Evolutionary conservation across 2,888 invertebrate genomes (phyloP).

Genomic region (Pardosa pseudoannulata): DNA sequence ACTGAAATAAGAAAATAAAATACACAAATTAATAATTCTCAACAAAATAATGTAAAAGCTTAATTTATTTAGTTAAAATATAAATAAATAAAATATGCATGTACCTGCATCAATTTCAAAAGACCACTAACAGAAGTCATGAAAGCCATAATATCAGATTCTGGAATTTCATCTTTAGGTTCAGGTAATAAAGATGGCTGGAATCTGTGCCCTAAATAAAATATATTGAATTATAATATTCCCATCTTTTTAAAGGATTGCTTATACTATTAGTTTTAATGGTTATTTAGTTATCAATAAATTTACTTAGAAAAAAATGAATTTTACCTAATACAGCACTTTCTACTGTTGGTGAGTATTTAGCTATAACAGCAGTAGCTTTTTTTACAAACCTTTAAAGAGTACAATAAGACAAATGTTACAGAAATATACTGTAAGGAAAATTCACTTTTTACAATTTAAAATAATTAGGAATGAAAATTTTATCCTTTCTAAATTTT

Average conservation of each 20-base stretch:
- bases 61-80: too few relatives aligned
- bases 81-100: too few relatives aligned
- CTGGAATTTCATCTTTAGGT: constrained; percentile 82
- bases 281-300: too few relatives aligned
- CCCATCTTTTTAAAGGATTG: too few relatives aligned
- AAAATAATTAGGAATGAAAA: too few relatives aligned
- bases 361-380: constrained; percentile 83
- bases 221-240: not conserved
- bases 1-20: not conserved
- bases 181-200: constrained; percentile 75
- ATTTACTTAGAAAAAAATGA: too few relatives aligned
- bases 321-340: constrained; percentile 84
- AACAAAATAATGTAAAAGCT: too few relatives aligned
- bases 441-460: too few relatives aligned
- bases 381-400: constrained; percentile 76
- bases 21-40: too few relatives aligned
- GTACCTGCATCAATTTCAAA: constrained; percentile 87
- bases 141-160: constrained; percentile 90
- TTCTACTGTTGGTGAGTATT: constrained; percentile 90
- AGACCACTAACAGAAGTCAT: constrained; percentile 88
- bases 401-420: not conserved
- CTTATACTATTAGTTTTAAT: too few relatives aligned
- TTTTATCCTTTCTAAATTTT: too few relatives aligned
- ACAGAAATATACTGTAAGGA: too few relatives aligned
- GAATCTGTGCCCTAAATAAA: constrained; percentile 70